Evolutionary conservation across 2,888 invertebrate species (phyloP), one percentile per base, ranked within the genome.

Genomic region (Muschampia plurimacula): DNA sequence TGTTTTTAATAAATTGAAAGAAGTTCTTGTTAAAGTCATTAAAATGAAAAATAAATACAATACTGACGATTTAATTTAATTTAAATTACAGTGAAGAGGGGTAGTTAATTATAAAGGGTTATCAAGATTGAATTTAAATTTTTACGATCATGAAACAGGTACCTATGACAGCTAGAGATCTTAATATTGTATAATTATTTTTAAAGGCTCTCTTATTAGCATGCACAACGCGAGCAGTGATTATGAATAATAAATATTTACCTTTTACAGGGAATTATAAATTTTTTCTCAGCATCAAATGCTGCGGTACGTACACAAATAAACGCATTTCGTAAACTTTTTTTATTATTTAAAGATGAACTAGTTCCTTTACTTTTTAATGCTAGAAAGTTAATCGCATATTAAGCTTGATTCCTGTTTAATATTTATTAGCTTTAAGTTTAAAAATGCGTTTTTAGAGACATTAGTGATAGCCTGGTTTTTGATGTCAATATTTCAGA

Each of bases 51-150:
- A 52, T 8, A 28, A 65, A 44, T n/a, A 12, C 13, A 63, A 32
- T 49, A 49, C 73, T 79, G 82, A 83, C 80, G 77, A 78, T 80
- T 83, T 82, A 84, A 84, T n/a, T n/a, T n/a, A n/a, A n/a, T n/a
- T n/a, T n/a, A n/a, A n/a, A n/a, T 86, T 81, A 82, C 75, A 78
- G 79, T 73, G 75, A 75, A 76, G 76, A 71, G 74, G 72, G 74
- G 39, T 66, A 66, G n/a, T 67, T 75, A 77, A 76, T 77, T 71
- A 80, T 77, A 78, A 76, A 65, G 49, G 71, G 64, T 41, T 41
- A 41, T 41, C 7, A 9, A 76, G 77, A 75, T 77, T 77, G 75
- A 74, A 72, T 76, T 80, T 77, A 79, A 79, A 80, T 78, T 73
- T 81, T 84, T 84, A 84, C 75, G 75, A 59, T 76, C 74, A 76